Percentiles rank a stretch among this genome's conserved stretches.
Conservation (phyloP, 2,113 vertebrate species). For the Sprattus sprattus region DNA sequence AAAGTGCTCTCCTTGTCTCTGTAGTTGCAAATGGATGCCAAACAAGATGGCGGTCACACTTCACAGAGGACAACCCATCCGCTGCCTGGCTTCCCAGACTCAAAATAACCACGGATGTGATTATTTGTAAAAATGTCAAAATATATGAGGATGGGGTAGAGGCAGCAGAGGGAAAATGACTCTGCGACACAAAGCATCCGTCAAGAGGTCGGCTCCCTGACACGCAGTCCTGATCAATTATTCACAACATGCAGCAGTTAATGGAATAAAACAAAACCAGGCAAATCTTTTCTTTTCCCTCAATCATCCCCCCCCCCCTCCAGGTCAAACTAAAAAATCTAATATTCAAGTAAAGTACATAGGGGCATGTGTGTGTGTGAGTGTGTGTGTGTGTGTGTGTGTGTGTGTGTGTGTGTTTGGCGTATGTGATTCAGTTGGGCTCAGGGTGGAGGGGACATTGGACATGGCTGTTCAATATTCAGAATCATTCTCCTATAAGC, state of each 20-base stretch:
- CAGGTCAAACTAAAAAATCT: neutral
- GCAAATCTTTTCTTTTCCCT: constrained; percentile 11
- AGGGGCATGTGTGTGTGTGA: neutral
- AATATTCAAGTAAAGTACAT: neutral
- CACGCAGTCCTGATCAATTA: constrained; percentile 48
- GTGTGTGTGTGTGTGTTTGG: neutral
- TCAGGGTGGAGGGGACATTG: neutral
- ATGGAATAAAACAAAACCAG: constrained; percentile 29
- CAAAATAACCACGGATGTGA: constrained; percentile 43
- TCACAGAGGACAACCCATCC: constrained; percentile 6
- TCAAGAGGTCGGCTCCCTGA: constrained; percentile 43
- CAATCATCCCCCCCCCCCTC: neutral
- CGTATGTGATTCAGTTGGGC: neutral
- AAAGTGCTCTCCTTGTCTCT: neutral
- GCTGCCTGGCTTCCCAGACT: neutral
- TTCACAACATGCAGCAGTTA: constrained; percentile 41
- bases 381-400: neutral
- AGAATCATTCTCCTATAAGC: constrained; percentile 34
- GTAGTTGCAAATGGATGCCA: constrained; percentile 1
- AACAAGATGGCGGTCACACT: constrained; percentile 1
- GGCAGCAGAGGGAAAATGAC: constrained; percentile 18
- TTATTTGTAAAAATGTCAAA: constrained; percentile 52
- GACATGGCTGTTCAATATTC: constrained; percentile 21
- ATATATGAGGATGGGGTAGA: neutral
- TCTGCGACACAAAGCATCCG: constrained; percentile 46